Percentiles rank a stretch among this genome's conserved stretches.
Conservation (phyloP, 2,113 vertebrate genomes). For the Hypocryptadius cinnamomeus region DNA sequence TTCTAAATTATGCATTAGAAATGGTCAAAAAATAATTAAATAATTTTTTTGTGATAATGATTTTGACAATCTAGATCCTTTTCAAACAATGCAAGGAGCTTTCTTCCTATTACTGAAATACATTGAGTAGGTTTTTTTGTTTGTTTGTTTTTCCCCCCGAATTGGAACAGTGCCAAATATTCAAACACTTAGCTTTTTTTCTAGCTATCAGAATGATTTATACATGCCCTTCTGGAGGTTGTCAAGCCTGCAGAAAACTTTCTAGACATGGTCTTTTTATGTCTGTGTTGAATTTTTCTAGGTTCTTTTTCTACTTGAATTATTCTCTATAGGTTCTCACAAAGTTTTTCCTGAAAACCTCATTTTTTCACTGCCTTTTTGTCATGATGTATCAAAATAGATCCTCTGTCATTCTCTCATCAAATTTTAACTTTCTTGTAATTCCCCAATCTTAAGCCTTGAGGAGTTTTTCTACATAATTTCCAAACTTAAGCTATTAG, state of each 20-base stretch:
- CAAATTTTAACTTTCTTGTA: not conserved
- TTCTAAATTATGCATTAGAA: not conserved
- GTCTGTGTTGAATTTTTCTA: not conserved
- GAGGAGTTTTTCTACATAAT: not conserved
- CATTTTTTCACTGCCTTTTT: not conserved
- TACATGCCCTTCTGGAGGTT: not conserved
- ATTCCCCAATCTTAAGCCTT: not conserved
- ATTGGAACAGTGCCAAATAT: not conserved
- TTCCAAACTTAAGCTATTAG: not conserved
- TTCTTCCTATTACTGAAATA: not conserved
- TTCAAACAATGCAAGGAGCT: not conserved
- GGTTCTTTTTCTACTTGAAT: not conserved
- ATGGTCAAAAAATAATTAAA: not conserved
- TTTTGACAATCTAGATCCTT: not conserved
- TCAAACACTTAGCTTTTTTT: not conserved
- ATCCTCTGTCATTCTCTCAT: not conserved
- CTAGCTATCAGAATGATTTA: not conserved
- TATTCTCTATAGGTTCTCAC: not conserved
- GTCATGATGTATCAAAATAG: not conserved
- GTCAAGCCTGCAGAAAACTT: not conserved
- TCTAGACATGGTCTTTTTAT: not conserved
- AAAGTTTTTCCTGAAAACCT: not conserved
- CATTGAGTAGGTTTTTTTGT: not conserved
- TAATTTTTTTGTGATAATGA: not conserved
- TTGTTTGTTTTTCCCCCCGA: not conserved